Conservation (phyloP, 2,113 vertebrate genomes). For the Recurvirostra avosetta region DNA sequence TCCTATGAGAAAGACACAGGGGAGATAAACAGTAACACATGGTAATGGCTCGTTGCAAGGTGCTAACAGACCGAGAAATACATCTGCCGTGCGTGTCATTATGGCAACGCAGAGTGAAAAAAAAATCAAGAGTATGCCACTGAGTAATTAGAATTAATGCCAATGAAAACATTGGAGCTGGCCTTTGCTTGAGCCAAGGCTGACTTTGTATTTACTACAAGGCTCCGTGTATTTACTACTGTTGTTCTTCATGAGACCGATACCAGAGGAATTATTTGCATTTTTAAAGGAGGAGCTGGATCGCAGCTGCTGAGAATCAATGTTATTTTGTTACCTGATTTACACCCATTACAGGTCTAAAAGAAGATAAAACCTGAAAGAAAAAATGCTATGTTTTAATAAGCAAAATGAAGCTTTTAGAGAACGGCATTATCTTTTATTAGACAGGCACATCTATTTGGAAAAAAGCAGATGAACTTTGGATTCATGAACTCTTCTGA, state of each 20-base stretch:
- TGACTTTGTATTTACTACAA: neutral
- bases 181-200: neutral
- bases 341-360: neutral
- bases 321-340: neutral
- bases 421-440: neutral
- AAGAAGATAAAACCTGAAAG: neutral
- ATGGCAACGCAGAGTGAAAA: neutral
- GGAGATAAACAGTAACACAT: neutral
- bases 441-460: neutral
- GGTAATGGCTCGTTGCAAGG: neutral
- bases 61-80: neutral
- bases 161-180: neutral
- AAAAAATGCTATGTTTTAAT: neutral
- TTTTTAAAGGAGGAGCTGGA: neutral
- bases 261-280: neutral
- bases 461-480: neutral
- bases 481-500: neutral
- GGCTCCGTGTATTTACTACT: neutral
- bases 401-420: neutral
- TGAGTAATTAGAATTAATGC: neutral
- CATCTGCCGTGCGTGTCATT: neutral
- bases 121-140: neutral
- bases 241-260: neutral
- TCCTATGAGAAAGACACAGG: slow-evolving; percentile 70
- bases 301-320: neutral